These are phyloP conservation scores for Willisornis vidua DNA, from an alignment of 2,113 vertebrate genomes.

Conservation along the genomic window DNA sequence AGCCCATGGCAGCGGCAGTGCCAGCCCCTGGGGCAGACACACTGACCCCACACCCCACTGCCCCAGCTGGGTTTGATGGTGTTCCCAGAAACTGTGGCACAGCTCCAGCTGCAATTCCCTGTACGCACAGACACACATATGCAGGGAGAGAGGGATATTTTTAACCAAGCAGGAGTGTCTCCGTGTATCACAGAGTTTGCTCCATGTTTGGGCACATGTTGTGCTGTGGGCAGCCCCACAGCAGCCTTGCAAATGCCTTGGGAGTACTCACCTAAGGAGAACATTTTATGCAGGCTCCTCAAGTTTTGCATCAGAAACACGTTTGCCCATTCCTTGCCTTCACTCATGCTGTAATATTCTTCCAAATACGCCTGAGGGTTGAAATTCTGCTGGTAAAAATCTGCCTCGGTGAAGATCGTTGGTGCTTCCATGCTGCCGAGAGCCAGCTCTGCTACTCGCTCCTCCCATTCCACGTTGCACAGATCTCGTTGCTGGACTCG, in stretches of 20 bases:
- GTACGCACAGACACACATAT: rapidly evolving
- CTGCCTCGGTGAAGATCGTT: neutral
- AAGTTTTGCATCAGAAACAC: neutral
- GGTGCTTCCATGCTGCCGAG: neutral
- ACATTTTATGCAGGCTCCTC: neutral
- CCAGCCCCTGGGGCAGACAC: neutral
- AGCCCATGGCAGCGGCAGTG: neutral
- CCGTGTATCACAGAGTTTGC: rapidly evolving
- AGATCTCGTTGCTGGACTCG: no score
- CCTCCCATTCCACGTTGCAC: rapidly evolving
- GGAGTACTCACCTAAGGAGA: conserved; percentile 26
- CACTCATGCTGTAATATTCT: neutral
- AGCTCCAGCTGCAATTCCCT: neutral
- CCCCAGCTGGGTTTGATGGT: rapidly evolving
- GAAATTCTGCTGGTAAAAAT: conserved; percentile 10
- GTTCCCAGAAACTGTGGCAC: neutral
- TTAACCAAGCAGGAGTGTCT: rapidly evolving
- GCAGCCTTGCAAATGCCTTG: neutral
- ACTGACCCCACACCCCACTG: rapidly evolving
- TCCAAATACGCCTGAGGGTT: neutral
- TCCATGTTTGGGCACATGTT: neutral
- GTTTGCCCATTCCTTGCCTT: neutral
- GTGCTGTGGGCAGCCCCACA: neutral
- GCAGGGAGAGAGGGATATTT: neutral
- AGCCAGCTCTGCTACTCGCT: rapidly evolving